A percentile compares a stretch with the other conserved stretches of the same genome.
Conservation (phyloP, 2,113 vertebrate species). For the Lepisosteus oculatus region DNA sequence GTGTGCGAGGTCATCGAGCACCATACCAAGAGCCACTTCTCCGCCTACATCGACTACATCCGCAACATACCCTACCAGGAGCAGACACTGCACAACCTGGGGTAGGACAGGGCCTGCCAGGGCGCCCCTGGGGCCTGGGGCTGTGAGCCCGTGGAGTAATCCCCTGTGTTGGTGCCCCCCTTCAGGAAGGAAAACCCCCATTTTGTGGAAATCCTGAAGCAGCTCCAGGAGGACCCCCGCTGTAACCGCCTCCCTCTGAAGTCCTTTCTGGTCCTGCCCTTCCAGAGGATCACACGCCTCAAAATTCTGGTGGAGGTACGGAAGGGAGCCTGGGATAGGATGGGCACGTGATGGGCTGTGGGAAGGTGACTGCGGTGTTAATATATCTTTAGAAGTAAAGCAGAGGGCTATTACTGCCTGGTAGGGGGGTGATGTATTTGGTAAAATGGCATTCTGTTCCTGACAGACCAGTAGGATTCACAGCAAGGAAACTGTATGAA, state of each 20-base stretch:
- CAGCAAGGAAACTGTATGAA: no score
- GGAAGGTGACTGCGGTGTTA: background rate
- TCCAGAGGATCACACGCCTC: slow-evolving; percentile 35
- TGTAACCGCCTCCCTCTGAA: slow-evolving; percentile 32
- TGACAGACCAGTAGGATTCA: background rate
- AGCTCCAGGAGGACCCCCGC: slow-evolving; percentile 28
- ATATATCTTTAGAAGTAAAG: no score
- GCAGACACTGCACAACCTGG: slow-evolving; percentile 28
- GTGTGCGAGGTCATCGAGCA: slow-evolving; percentile 29
- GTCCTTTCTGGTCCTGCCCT: slow-evolving; percentile 36
- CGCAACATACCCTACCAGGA: slow-evolving; percentile 36
- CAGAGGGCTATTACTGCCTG: no score
- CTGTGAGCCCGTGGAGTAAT: background rate
- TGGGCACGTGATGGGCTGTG: background rate
- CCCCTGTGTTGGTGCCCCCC: background rate
- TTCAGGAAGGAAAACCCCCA: slow-evolving; percentile 24
- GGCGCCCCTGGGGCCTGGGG: background rate
- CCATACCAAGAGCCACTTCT: slow-evolving; percentile 19
- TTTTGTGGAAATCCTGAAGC: slow-evolving; percentile 23
- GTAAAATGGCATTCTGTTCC: background rate
- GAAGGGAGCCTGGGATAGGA: background rate
- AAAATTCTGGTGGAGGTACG: slow-evolving; percentile 40
- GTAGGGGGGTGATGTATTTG: no score
- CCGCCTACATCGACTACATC: slow-evolving; percentile 34
- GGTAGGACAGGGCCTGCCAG: slow-evolving; percentile 10